Conservation (phyloP, 2,113 vertebrate species). For the Muntiacus reevesi region DNA sequence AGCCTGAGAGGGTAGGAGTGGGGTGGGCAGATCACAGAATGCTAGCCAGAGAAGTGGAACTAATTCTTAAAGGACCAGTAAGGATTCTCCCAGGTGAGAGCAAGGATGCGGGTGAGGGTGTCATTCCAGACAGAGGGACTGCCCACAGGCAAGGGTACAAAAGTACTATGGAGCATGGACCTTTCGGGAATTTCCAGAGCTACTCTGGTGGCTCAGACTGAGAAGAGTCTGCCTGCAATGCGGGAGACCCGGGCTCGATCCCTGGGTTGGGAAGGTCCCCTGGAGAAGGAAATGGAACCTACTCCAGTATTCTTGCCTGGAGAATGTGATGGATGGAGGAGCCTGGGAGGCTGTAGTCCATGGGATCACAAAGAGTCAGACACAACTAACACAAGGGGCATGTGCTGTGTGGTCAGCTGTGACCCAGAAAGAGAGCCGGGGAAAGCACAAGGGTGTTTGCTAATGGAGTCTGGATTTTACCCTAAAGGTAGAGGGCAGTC, state of each 20-base stretch:
- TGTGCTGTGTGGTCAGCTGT: background rate
- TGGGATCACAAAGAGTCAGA: background rate
- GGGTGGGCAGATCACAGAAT: background rate
- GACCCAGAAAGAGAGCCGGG: background rate
- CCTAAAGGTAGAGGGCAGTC: background rate
- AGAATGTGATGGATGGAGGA: background rate
- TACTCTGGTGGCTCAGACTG: background rate
- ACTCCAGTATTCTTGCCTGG: background rate
- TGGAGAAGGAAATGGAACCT: background rate
- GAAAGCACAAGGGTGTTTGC: background rate
- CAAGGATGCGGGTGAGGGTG: background rate
- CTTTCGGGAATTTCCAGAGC: background rate
- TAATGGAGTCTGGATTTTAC: background rate
- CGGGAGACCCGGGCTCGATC: rapidly evolving
- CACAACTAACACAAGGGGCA: background rate
- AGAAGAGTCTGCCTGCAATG: background rate
- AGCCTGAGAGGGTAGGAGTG: background rate
- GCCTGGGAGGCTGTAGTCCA: background rate
- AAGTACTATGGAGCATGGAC: background rate
- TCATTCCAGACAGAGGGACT: background rate
- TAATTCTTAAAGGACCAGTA: background rate
- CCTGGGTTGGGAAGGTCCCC: background rate
- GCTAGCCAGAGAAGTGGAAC: background rate
- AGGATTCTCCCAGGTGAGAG: background rate
- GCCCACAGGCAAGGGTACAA: background rate